Evolutionary conservation across 1,140 invertebrate species (phyloP), one percentile per base, ranked within the genome.

Genomic region (Varroa destructor): DNA sequence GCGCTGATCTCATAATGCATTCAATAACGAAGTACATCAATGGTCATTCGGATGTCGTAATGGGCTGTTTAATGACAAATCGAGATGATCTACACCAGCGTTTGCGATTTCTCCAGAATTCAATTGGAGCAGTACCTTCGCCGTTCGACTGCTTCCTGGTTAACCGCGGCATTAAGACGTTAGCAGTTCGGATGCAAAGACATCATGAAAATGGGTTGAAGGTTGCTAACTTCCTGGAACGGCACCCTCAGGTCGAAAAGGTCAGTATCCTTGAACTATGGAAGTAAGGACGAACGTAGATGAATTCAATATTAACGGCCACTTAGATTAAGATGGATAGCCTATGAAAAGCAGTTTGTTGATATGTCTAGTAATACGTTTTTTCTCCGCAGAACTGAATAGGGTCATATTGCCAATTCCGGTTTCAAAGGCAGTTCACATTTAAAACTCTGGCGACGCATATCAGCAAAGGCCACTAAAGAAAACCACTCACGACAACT

Each of bases 11-110:
- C 64, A 87, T 89, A 0, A 81, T 92, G 74, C 95, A 98, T 81
- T 99, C 95, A 0, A 76, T 96, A 43, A 97, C 94, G 0, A 99
- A 99, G 80, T 99, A 97, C 77, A 93, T 98, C 86, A 98, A 98
- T 81, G 96, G 95, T 0, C 95, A 99, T 80, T 89, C 90, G 0
- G 96, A 99, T 83, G 89, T 97, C 57, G 87, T 99, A 0, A 98
- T 99, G 96, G 96, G 96, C 3, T 87, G 89, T 6, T 84, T 88
- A 6, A 84, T 89, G 43, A 85, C 87, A 2, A 92, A 86, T 74
- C 83, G 86, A 76, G 85, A 89, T 71, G 85, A 86, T 61, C 76
- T 96, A 0, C 84, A 86, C 75, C 78, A 87, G 42, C 84, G 83
- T 78, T 78, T 98, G 12, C 84, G 86, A 74, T 97, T 89, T 80